Percentiles rank a stretch among this genome's conserved stretches.
These are phyloP conservation scores for Aphidius ervi DNA, from an alignment of 1,140 invertebrate genomes.

Conservation along the genomic window DNA sequence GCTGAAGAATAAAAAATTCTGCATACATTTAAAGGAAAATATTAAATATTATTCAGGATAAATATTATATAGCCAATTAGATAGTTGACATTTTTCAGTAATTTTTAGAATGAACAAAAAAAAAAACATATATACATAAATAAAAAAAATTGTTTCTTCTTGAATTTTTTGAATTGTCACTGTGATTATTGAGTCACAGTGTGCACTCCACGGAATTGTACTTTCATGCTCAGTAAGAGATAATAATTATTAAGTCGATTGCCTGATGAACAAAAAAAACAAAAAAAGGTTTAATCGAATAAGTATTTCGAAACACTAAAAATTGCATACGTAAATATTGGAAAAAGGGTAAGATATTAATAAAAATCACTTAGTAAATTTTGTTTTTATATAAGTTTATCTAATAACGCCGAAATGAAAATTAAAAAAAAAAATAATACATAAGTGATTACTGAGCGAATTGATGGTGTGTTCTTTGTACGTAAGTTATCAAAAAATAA, in stretches of 20 bases:
- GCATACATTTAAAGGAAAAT: not conserved
- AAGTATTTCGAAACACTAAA: too few relatives aligned
- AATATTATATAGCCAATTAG: not conserved
- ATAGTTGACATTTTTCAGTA: conserved; percentile 7
- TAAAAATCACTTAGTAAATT: too few relatives aligned
- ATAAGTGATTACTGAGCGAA: conserved; percentile 1
- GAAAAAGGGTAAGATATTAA: too few relatives aligned
- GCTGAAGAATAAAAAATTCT: too few relatives aligned
- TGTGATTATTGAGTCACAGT: conserved; percentile 15
- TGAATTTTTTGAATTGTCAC: conserved; percentile 21
- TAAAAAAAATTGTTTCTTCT: conserved; percentile 17
- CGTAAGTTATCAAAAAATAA: conserved; percentile 7
- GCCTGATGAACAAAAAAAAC: too few relatives aligned
- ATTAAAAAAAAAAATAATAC: conserved; percentile 6
- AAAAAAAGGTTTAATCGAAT: too few relatives aligned
- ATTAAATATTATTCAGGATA: conserved; percentile 3
- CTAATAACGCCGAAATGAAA: not conserved
- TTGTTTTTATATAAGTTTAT: too few relatives aligned
- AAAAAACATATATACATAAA: not conserved
- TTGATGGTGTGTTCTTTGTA: conserved; percentile 13
- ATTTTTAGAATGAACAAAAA: conserved; percentile 12
- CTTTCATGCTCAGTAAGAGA: conserved; percentile 21
- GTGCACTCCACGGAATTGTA: conserved; percentile 27
- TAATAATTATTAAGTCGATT: too few relatives aligned
- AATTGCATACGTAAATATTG: too few relatives aligned